phyloP scores from a whole-genome alignment of 2,888 invertebrate genomes.

The Pandemis corylana region DNA sequence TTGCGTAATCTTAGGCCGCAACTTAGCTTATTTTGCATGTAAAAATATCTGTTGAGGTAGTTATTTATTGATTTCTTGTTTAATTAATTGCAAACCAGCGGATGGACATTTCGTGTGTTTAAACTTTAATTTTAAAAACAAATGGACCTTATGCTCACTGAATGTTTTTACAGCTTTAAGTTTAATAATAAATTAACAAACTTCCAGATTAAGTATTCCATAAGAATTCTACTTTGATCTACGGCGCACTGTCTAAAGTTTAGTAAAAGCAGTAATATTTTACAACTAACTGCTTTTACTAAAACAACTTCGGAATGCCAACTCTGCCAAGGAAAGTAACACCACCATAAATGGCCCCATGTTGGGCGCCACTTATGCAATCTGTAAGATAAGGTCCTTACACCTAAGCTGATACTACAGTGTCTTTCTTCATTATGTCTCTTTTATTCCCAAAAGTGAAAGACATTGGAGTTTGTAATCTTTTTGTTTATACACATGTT shows the following conservation, averaged over 20 bases:
- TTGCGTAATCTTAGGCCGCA: too few relatives aligned
- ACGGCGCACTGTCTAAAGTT: slow-evolving; percentile 38
- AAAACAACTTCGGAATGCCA: slow-evolving; percentile 37
- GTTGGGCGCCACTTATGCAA: slow-evolving; percentile 59
- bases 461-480: background rate
- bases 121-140: background rate
- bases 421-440: too few relatives aligned
- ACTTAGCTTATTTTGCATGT: too few relatives aligned
- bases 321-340: slow-evolving; percentile 19
- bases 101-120: background rate
- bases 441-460: background rate
- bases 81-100: background rate
- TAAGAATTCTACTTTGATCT: slow-evolving; percentile 38
- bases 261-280: slow-evolving; percentile 39
- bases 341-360: slow-evolving; percentile 46
- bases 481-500: background rate
- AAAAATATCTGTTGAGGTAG: too few relatives aligned
- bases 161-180: slow-evolving; percentile 34
- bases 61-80: background rate
- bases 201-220: slow-evolving; percentile 35
- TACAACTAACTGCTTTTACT: slow-evolving; percentile 36
- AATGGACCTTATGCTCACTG: slow-evolving; percentile 11
- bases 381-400: background rate
- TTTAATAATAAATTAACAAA: slow-evolving; percentile 36
- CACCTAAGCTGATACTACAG: too few relatives aligned